A percentile compares a stretch with the other conserved stretches of the same genome.
These are phyloP conservation scores for Ischnus inquisitorius DNA, from an alignment of 2,888 invertebrate genomes.

Conservation along the genomic window DNA sequence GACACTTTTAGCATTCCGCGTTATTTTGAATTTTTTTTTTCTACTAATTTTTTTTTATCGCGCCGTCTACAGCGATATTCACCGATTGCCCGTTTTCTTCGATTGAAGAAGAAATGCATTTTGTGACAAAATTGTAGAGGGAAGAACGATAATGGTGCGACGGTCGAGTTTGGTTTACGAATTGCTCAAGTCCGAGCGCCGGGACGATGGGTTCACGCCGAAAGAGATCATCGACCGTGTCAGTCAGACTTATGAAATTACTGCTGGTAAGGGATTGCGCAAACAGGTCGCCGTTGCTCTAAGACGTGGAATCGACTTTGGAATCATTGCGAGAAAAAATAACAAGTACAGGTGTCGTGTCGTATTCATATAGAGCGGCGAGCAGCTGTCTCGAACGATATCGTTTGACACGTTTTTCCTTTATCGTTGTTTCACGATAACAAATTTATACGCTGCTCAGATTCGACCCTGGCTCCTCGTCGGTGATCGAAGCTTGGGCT, in stretches of 20 bases:
- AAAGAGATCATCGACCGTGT: slow-evolving; percentile 76
- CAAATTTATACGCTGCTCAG: slow-evolving; percentile 42
- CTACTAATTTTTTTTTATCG: neutral
- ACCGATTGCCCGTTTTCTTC: slow-evolving; percentile 14
- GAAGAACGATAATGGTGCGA: slow-evolving; percentile 68
- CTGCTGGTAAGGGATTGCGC: slow-evolving; percentile 72
- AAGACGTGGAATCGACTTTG: slow-evolving; percentile 79
- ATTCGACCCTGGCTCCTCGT: slow-evolving; percentile 69
- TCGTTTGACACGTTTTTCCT: too few relatives aligned
- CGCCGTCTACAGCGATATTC: slow-evolving; percentile 28
- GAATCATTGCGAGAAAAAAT: slow-evolving; percentile 76
- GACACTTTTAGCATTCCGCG: slow-evolving; percentile 48
- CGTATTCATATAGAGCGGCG: too few relatives aligned
- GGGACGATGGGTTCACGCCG: slow-evolving; percentile 73
- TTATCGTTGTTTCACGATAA: too few relatives aligned
- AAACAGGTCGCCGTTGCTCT: slow-evolving; percentile 77
- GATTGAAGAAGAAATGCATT: slow-evolving; percentile 30
- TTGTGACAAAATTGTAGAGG: slow-evolving; percentile 1
- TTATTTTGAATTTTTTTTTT: slow-evolving; percentile 36
- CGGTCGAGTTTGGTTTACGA: slow-evolving; percentile 77
- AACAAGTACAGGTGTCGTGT: slow-evolving; percentile 78
- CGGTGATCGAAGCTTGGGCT: slow-evolving; percentile 48
- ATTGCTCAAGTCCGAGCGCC: slow-evolving; percentile 73
- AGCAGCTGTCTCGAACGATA: too few relatives aligned
- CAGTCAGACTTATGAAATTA: slow-evolving; percentile 74